These are phyloP conservation scores for Gorsachius magnificus DNA, from an alignment of 2,797 vertebrate species.

Conservation along the genomic window DNA sequence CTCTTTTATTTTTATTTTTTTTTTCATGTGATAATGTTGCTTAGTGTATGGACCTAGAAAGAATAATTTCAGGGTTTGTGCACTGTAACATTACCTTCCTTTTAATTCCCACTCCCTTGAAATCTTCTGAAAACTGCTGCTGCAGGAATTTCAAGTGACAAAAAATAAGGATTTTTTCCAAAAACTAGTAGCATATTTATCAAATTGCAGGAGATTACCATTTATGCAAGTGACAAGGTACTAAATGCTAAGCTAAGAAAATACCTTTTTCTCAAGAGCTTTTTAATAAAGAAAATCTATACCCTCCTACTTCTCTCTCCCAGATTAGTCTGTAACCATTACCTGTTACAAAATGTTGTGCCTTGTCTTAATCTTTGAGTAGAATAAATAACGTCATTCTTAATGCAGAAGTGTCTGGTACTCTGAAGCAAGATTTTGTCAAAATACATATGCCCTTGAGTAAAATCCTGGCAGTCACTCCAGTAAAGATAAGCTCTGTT, in stretches of 20 bases:
- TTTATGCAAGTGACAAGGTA: neutral
- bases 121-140: neutral
- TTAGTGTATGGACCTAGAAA: neutral
- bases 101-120: neutral
- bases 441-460: neutral
- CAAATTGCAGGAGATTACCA: neutral
- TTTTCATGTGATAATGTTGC: neutral
- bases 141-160: neutral
- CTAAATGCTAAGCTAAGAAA: neutral
- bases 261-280: neutral
- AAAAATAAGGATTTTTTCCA: neutral
- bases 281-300: neutral
- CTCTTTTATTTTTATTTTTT: neutral
- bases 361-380: neutral
- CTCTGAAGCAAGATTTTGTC: neutral
- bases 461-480: neutral
- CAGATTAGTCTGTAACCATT: neutral
- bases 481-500: neutral
- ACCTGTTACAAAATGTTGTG: neutral
- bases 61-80: neutral
- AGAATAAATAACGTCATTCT: neutral
- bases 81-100: neutral
- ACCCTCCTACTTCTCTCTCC: rapidly evolving
- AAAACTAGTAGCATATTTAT: neutral
- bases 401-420: neutral